Conservation (phyloP, 2,888 invertebrate genomes). For the Stenurella melanura region DNA sequence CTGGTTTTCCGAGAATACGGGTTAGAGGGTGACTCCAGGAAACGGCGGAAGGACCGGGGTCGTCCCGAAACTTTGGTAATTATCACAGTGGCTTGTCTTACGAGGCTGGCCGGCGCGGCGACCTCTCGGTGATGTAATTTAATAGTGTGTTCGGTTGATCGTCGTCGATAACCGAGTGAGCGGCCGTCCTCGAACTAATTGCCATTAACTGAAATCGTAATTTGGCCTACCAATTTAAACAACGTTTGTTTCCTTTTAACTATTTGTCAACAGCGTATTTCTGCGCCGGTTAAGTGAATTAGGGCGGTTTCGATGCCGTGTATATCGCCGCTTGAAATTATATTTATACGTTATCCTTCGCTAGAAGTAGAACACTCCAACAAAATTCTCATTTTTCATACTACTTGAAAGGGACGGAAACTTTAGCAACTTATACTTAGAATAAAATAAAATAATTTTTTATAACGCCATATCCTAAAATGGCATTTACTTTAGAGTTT, state of each 20-base stretch:
- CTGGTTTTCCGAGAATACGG: conserved; percentile 9
- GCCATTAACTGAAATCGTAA: conserved; percentile 61
- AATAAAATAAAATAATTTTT: no score
- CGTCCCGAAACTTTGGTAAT: conserved; percentile 68
- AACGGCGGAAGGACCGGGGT: conserved; percentile 7
- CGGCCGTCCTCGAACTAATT: conserved; percentile 59
- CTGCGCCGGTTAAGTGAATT: conserved; percentile 12
- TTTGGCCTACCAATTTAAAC: conserved; percentile 21
- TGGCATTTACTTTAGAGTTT: no score
- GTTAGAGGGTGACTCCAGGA: conserved; percentile 15
- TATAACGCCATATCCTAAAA: no score
- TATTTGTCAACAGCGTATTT: conserved; percentile 38
- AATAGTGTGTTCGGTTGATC: conserved; percentile 62
- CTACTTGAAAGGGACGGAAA: no score
- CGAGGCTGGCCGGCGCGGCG: conserved; percentile 66
- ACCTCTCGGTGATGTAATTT: conserved; percentile 67
- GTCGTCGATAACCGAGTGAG: conserved; percentile 56
- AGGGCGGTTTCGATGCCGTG: neutral
- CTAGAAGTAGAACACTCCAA: no score
- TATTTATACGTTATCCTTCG: no score
- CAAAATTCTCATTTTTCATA: no score
- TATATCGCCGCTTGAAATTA: neutral
- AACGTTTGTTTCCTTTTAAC: conserved; percentile 27
- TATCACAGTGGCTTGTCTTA: conserved; percentile 68
- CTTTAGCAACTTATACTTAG: no score